These are phyloP conservation scores for Drosophila paulistorum DNA, from an alignment of 1,140 invertebrate species.

Conservation along the genomic window DNA sequence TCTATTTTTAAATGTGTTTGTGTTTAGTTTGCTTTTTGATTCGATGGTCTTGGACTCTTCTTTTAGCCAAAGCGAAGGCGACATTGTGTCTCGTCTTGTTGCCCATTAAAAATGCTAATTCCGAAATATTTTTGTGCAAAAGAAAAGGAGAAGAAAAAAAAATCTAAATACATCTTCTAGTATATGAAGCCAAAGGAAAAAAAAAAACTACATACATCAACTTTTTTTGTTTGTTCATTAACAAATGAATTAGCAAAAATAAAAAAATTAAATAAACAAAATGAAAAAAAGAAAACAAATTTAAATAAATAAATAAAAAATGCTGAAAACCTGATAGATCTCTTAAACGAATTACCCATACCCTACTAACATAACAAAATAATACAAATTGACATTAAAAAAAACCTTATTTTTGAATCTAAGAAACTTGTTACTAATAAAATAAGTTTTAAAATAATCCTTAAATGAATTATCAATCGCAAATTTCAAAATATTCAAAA, in stretches of 20 bases:
- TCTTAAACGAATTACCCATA: not conserved
- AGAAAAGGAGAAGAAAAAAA: conserved; percentile 22
- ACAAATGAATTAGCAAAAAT: conserved; percentile 72
- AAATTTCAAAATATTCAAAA: too few species aligned
- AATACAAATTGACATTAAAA: too few species aligned
- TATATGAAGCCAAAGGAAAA: not conserved
- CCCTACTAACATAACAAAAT: too few species aligned
- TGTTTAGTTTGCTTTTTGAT: not conserved
- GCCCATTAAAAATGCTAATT: conserved; percentile 77
- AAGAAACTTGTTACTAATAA: too few species aligned
- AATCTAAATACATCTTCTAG: not conserved
- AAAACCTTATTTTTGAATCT: too few species aligned
- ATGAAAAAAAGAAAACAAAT: too few species aligned
- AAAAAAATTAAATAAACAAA: conserved; percentile 14
- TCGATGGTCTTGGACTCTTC: conserved; percentile 27
- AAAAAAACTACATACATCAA: conserved; percentile 13
- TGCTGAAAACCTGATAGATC: not conserved
- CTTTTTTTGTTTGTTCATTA: conserved; percentile 60
- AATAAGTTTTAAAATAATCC: too few species aligned
- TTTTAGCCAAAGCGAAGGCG: conserved; percentile 50
- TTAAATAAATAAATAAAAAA: conserved; percentile 19
- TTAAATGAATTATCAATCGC: too few species aligned
- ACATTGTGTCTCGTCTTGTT: conserved; percentile 74
- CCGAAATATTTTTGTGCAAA: conserved; percentile 40
- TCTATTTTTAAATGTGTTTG: conserved; percentile 28